Evolutionary conservation across 2,888 invertebrate species (phyloP).

Genomic region (Zygogramma bicolorata): DNA sequence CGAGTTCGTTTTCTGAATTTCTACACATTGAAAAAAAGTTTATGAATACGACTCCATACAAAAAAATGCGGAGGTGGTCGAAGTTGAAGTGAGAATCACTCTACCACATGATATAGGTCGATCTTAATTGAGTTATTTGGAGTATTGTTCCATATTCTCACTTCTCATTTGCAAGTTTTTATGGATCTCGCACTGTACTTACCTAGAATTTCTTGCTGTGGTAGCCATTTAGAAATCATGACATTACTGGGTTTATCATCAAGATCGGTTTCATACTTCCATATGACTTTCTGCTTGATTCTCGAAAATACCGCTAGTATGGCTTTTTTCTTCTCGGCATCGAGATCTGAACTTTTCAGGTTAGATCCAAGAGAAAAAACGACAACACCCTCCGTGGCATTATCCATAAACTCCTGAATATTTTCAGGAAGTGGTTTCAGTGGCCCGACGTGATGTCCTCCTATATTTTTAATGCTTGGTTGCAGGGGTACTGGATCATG

Average conservation of each 20-base stretch:
- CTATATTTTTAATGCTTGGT: conserved; percentile 72
- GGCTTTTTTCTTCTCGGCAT: conserved; percentile 67
- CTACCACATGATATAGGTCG: no score
- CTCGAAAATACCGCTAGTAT: conserved; percentile 72
- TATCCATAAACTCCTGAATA: conserved; percentile 69
- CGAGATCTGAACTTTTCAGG: conserved; percentile 70
- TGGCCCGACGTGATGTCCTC: conserved; percentile 68
- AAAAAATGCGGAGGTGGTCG: no score
- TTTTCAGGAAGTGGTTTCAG: conserved; percentile 60
- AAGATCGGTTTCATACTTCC: conserved; percentile 73
- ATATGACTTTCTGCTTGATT: conserved; percentile 74
- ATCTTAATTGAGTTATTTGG: no score
- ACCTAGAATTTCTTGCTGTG: conserved; percentile 59
- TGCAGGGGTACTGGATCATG: conserved; percentile 68
- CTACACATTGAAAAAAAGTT: no score
- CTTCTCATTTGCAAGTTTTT: background rate
- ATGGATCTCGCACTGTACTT: conserved; percentile 10
- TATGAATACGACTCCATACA: no score
- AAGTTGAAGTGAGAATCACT: no score
- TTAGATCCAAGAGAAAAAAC: conserved; percentile 75
- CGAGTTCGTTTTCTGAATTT: no score
- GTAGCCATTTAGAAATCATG: conserved; percentile 58
- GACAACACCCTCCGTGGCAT: conserved; percentile 69
- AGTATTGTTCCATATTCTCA: background rate
- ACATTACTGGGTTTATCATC: conserved; percentile 63